These are phyloP conservation scores for Patella pellucida DNA, from an alignment of 2,888 invertebrate species.

Conservation along the genomic window DNA sequence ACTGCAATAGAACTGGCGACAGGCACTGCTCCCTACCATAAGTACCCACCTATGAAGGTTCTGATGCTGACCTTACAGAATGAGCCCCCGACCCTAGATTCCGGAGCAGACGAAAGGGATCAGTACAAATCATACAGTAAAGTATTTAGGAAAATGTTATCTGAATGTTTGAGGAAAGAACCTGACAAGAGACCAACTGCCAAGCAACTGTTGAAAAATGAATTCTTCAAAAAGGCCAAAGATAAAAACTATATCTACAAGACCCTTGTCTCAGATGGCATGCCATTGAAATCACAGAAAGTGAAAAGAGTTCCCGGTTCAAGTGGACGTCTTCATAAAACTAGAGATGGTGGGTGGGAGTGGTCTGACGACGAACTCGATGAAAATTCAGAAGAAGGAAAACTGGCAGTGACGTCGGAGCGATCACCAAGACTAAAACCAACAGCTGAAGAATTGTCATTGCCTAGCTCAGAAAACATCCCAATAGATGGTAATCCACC, in stretches of 20 bases:
- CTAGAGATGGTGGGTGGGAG: slow-evolving; percentile 97
- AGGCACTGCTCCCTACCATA: slow-evolving; percentile 95
- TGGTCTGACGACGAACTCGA: slow-evolving; percentile 95
- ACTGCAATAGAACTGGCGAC: slow-evolving; percentile 99
- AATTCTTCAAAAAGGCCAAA: slow-evolving; percentile 98
- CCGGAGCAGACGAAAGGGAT: slow-evolving; percentile 94
- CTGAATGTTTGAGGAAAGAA: slow-evolving; percentile 96
- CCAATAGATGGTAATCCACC: background rate
- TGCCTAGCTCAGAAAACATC: slow-evolving; percentile 15
- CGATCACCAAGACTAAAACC: slow-evolving; percentile 41
- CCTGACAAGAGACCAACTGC: slow-evolving; percentile 94
- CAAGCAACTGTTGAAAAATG: slow-evolving; percentile 93
- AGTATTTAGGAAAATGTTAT: slow-evolving; percentile 94
- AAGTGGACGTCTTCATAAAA: slow-evolving; percentile 76
- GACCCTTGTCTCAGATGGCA: slow-evolving; percentile 62
- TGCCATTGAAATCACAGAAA: slow-evolving; percentile 86
- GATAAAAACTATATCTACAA: slow-evolving; percentile 66
- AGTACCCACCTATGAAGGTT: slow-evolving; percentile 98
- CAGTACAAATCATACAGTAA: slow-evolving; percentile 98
- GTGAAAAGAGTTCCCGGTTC: slow-evolving; percentile 69
- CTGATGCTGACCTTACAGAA: slow-evolving; percentile 98
- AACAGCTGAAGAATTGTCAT: background rate
- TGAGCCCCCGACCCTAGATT: slow-evolving; percentile 96
- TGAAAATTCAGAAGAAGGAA: slow-evolving; percentile 57
- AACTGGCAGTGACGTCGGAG: slow-evolving; percentile 42